These are phyloP conservation scores for Andrena bicolor DNA, from an alignment of 2,888 invertebrate species.

Conservation along the genomic window DNA sequence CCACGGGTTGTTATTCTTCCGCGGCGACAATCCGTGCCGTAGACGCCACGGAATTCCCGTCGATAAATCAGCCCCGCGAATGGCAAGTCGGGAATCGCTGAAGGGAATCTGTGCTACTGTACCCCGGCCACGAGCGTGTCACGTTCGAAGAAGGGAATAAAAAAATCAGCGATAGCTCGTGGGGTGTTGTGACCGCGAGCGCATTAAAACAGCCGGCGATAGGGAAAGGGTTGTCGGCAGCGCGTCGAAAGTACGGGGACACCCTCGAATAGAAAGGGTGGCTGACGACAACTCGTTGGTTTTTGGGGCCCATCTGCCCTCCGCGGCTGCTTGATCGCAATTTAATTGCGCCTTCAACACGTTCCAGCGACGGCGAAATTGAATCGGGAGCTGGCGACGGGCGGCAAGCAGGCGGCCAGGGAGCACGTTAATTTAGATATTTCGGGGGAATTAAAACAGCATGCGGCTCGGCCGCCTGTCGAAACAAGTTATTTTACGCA, in stretches of 20 bases:
- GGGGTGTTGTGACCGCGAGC: neutral
- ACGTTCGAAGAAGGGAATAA: neutral
- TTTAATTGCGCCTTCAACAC: slow-evolving; percentile 39
- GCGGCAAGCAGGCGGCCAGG: neutral
- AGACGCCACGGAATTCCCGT: slow-evolving; percentile 37
- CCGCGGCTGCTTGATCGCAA: slow-evolving; percentile 20
- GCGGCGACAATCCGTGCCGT: slow-evolving; percentile 40
- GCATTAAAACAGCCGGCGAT: slow-evolving; percentile 9
- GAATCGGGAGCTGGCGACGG: slow-evolving; percentile 15
- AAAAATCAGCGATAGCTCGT: slow-evolving; percentile 5
- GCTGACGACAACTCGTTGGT: slow-evolving; percentile 1
- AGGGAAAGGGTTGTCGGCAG: slow-evolving; percentile 4
- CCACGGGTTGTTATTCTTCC: slow-evolving; percentile 46
- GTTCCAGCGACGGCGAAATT: slow-evolving; percentile 15
- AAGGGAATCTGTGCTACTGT: neutral
- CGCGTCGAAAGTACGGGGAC: neutral
- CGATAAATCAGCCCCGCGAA: slow-evolving; percentile 48
- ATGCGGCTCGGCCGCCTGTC: neutral
- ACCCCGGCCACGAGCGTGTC: neutral
- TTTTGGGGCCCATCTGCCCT: neutral
- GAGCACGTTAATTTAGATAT: slow-evolving; percentile 18
- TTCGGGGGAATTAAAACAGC: neutral
- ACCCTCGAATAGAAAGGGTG: slow-evolving; percentile 1
- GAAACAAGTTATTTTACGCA: slow-evolving; percentile 32
- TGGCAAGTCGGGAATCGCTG: slow-evolving; percentile 39